A percentile compares a stretch with the other conserved stretches of the same genome.
Conservation (phyloP, 2,113 vertebrate species). For the Psilopogon haemacephalus region DNA sequence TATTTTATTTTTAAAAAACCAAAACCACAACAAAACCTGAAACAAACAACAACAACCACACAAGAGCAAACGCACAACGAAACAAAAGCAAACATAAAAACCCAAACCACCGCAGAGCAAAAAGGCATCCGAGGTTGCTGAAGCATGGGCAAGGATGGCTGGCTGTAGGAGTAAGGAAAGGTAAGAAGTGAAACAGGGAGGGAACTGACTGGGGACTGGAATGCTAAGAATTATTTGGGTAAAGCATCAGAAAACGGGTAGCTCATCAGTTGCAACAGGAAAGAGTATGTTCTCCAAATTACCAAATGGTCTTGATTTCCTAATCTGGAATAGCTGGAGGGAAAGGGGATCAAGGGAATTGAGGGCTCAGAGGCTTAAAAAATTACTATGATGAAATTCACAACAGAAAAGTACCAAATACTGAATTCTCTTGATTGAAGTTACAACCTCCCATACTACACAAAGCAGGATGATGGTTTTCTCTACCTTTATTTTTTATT, state of each 20-base stretch:
- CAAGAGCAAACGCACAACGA: too few species aligned
- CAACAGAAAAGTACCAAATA: not conserved
- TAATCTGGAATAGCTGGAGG: not conserved
- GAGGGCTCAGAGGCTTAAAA: not conserved
- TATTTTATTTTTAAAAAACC: not conserved
- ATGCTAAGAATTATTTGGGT: not conserved
- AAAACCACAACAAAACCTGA: too few species aligned
- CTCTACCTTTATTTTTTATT: not conserved
- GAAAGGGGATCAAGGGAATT: not conserved
- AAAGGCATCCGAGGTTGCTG: not conserved
- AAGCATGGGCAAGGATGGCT: not conserved
- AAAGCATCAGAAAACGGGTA: not conserved
- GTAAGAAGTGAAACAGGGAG: not conserved
- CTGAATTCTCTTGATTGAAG: not conserved
- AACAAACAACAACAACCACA: too few species aligned
- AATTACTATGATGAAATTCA: not conserved
- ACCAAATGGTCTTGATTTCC: not conserved
- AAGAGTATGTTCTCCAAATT: not conserved
- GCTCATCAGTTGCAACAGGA: not conserved
- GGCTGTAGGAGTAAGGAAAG: not conserved
- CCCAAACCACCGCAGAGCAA: too few species aligned
- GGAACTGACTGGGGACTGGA: accelerated
- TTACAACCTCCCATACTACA: not conserved
- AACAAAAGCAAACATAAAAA: too few species aligned
- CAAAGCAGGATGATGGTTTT: not conserved